A percentile compares a stretch with the other conserved stretches of the same genome.
Conservation (phyloP, 2,113 vertebrate genomes). For the Microtus pennsylvanicus region DNA sequence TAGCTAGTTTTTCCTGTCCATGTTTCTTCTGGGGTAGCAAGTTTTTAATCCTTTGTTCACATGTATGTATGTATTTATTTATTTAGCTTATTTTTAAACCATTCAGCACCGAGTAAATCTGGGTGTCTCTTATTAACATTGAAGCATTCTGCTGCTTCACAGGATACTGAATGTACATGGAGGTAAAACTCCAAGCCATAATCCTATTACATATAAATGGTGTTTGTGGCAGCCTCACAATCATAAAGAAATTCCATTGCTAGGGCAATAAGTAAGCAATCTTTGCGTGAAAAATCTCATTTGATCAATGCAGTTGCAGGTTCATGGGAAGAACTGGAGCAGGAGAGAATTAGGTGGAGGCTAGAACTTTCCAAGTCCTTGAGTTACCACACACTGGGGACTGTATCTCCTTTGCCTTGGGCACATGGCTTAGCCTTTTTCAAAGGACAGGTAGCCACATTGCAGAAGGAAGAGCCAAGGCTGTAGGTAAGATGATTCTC, state of each 20-base stretch:
- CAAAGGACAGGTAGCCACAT: background rate
- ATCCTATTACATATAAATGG: background rate
- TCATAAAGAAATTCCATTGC: background rate
- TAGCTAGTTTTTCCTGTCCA: conserved; percentile 22
- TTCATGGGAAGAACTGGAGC: background rate
- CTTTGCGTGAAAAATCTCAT: conserved; percentile 3
- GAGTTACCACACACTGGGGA: background rate
- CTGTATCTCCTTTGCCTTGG: background rate
- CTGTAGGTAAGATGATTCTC: background rate
- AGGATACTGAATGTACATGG: conserved; percentile 4
- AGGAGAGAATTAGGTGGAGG: background rate
- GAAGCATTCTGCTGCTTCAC: conserved; percentile 45
- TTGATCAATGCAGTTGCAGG: background rate
- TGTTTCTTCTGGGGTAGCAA: conserved; percentile 2
- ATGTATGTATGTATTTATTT: background rate
- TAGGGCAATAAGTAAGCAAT: background rate
- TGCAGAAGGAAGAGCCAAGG: background rate
- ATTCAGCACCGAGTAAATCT: conserved; percentile 37
- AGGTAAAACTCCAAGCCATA: conserved; percentile 7
- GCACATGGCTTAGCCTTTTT: background rate
- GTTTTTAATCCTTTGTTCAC: conserved; percentile 52
- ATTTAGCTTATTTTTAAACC: conserved; percentile 17
- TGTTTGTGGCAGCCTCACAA: background rate
- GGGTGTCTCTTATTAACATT: conserved; percentile 41
- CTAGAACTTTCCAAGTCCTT: background rate